Evolutionary conservation across 2,888 invertebrate genomes (phyloP).

Genomic region (Drosophila siamana): DNA sequence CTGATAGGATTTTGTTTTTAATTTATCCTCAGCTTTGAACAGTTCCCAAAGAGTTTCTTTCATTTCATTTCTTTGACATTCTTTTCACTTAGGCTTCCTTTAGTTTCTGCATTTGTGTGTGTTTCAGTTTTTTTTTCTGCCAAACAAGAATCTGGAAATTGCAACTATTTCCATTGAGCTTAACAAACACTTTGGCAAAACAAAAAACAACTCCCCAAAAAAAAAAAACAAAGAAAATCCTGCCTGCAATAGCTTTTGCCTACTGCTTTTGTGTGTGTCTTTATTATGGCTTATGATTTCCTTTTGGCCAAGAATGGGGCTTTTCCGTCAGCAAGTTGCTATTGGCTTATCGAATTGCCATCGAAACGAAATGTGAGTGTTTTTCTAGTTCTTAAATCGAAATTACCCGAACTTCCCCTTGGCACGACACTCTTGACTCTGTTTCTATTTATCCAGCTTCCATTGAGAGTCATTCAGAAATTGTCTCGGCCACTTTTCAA

Average conservation of each 20-base stretch:
- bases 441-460: background rate
- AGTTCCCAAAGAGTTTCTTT: background rate
- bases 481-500: slow-evolving; percentile 29
- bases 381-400: slow-evolving; percentile 11
- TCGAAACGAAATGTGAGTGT: slow-evolving; percentile 13
- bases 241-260: slow-evolving; percentile 4
- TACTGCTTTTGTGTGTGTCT: slow-evolving; percentile 5
- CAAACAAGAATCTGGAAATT: background rate
- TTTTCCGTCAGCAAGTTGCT: slow-evolving; percentile 7
- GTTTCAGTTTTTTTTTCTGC: background rate
- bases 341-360: slow-evolving; percentile 3
- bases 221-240: too few relatives aligned
- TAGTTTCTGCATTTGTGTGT: background rate
- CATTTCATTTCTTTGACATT: background rate
- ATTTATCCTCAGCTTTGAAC: background rate
- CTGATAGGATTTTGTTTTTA: too few relatives aligned
- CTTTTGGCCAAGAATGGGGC: slow-evolving; percentile 7
- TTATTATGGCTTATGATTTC: slow-evolving; percentile 22
- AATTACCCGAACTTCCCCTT: slow-evolving; percentile 2
- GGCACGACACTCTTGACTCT: background rate
- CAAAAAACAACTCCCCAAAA: too few relatives aligned
- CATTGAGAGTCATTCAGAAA: slow-evolving; percentile 8
- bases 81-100: background rate
- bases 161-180: background rate
- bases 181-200: background rate